A percentile compares a stretch with the other conserved stretches of the same genome.
Evolutionary conservation across 2,797 vertebrate genomes (phyloP).

Genomic region (Diglossa cyanea): DNA sequence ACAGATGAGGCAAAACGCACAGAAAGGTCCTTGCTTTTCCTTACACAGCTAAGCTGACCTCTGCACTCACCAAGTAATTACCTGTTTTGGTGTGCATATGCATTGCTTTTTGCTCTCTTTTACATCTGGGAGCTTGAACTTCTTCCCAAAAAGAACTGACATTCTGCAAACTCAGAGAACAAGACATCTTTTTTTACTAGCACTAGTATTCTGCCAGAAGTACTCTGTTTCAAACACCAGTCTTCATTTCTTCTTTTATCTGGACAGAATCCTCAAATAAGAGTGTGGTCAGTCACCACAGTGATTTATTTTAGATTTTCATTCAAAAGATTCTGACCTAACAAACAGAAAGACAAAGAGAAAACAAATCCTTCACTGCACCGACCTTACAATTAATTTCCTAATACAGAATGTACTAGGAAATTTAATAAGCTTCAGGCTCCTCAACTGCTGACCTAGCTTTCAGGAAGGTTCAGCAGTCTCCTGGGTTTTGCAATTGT

Average conservation of each 20-base stretch:
- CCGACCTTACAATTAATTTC: conserved; percentile 10
- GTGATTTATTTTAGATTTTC: neutral
- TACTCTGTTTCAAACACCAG: neutral
- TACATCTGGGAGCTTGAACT: neutral
- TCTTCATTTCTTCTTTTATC: neutral
- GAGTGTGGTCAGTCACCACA: neutral
- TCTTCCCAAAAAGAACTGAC: neutral
- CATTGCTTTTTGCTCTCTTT: neutral
- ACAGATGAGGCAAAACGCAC: neutral
- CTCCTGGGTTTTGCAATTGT: conserved; percentile 55
- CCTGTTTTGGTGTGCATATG: neutral
- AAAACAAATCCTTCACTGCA: conserved; percentile 2
- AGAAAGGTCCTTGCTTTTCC: neutral
- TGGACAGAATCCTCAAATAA: neutral
- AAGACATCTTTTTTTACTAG: neutral
- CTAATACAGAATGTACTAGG: neutral
- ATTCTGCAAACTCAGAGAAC: neutral
- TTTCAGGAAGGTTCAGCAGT: neutral
- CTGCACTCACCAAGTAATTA: rapidly evolving
- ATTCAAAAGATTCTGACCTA: neutral
- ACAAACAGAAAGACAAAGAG: neutral
- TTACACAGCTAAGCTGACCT: neutral
- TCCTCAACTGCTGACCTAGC: conserved; percentile 36
- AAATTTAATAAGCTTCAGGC: conserved; percentile 47
- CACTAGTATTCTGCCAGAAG: neutral